Evolutionary conservation across 2,888 invertebrate genomes (phyloP), one percentile per base, ranked within the genome.

Genomic region (Phalangium opilio): DNA sequence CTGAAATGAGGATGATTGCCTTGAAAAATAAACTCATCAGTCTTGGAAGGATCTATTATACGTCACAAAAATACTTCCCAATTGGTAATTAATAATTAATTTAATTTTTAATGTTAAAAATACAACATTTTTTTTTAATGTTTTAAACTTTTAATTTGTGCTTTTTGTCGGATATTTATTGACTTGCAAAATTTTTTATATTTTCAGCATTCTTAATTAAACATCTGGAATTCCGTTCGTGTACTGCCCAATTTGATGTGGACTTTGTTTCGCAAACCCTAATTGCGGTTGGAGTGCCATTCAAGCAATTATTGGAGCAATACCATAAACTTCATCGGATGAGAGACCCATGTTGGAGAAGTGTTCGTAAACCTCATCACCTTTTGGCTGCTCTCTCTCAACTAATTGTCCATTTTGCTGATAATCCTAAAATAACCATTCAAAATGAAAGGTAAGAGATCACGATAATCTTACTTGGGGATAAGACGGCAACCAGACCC

Each of bases 61-160:
- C 78, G 53, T 81, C 85, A 0, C 81, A 83, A 14, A 79, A 82
- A 58, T 91, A 87, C 64, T 89, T 93, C 62, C 91, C 91, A 2
- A 68, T 86, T 39, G 77, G 81, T 85, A n/a, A n/a, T n/a, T n/a
- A n/a, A n/a, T n/a, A n/a, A n/a, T n/a, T n/a, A n/a, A n/a, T n/a
- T n/a, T n/a, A n/a, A n/a, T n/a, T n/a, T n/a, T n/a, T n/a, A n/a
- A n/a, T n/a, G n/a, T n/a, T n/a, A n/a, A n/a, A n/a, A n/a, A n/a
- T n/a, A 11, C 21, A 17, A 27, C 44, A 42, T 19, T 36, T 35
- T 46, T 8, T 43, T 40, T 4, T 43, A 4, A 7, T 34, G 32
- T 11, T 18, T 18, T 42, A 12, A 12, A n/a, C 11, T 19, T 4
- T 12, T n/a, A 45, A 20, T 34, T n/a, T 21, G 19, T 5, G 14